phyloP scores from a whole-genome alignment of 2,888 invertebrate genomes.

The Prosopocoilus inquinatus region DNA sequence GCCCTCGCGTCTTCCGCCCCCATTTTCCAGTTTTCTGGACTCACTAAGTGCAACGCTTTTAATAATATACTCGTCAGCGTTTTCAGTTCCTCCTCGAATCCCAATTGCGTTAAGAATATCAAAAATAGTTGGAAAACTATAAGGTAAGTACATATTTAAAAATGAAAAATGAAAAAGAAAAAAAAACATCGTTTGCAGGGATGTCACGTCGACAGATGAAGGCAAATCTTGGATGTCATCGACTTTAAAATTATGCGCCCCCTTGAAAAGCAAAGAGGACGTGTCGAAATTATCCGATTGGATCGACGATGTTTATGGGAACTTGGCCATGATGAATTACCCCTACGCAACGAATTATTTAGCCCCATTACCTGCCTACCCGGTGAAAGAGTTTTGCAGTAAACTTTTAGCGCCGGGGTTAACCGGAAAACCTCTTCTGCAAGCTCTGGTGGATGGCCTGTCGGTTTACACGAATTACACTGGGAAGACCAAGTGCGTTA shows the following conservation, averaged over 20 bases:
- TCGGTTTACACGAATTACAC: constrained; percentile 82
- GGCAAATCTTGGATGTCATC: constrained; percentile 69
- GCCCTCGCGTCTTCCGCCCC: constrained; percentile 93
- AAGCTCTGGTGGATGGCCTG: constrained; percentile 66
- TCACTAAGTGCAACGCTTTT: constrained; percentile 77
- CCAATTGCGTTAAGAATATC: constrained; percentile 70
- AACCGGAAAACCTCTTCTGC: constrained; percentile 55
- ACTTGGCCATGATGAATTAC: constrained; percentile 93
- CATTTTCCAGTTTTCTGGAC: constrained; percentile 78
- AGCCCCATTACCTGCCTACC: constrained; percentile 78
- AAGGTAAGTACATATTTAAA: constrained; percentile 52
- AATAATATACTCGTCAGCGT: constrained; percentile 76
- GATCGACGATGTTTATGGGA: constrained; percentile 69
- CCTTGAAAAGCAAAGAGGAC: constrained; percentile 60
- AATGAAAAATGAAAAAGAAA: constrained; percentile 12
- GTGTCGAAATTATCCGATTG: constrained; percentile 64
- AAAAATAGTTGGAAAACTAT: constrained; percentile 75
- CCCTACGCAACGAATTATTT: constrained; percentile 87
- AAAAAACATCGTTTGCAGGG: constrained; percentile 42
- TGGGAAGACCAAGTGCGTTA: constrained; percentile 66
- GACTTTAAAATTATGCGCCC: constrained; percentile 74
- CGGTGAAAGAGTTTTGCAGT: constrained; percentile 67
- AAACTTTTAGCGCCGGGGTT: constrained; percentile 51
- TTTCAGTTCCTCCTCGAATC: constrained; percentile 54
- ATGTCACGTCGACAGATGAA: constrained; percentile 56